Conservation (phyloP, 1,140 invertebrate genomes). For the Eumeta japonica region DNA sequence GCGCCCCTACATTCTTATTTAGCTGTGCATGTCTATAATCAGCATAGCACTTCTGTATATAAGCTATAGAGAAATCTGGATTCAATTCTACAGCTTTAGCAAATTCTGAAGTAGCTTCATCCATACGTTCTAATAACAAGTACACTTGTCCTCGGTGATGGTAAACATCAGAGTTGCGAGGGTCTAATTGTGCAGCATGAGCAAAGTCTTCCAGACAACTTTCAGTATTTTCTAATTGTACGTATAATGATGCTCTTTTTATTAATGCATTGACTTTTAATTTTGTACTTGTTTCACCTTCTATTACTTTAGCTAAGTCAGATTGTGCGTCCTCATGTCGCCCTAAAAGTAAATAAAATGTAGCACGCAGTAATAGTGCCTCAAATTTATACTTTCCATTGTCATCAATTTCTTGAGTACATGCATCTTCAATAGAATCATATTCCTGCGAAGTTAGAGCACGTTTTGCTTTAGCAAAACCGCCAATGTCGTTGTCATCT, state of each 20-base stretch:
- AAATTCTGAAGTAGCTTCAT: conserved; percentile 80
- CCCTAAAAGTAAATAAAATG: conserved; percentile 78
- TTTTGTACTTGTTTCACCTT: conserved; percentile 58
- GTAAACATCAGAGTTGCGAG: conserved; percentile 82
- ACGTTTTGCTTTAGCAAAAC: conserved; percentile 66
- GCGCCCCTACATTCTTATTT: conserved; percentile 55
- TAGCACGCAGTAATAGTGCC: conserved; percentile 75
- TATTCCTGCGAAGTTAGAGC: conserved; percentile 71
- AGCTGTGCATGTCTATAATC: conserved; percentile 74
- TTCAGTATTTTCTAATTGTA: conserved; percentile 74
- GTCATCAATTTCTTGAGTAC: conserved; percentile 74
- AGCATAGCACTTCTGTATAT: conserved; percentile 85
- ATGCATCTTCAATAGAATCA: conserved; percentile 75
- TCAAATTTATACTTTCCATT: conserved; percentile 59
- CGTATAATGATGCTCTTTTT: conserved; percentile 79
- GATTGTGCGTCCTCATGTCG: conserved; percentile 67
- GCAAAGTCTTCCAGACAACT: conserved; percentile 77
- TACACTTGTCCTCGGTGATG: conserved; percentile 74
- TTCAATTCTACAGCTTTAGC: conserved; percentile 78
- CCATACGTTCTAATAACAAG: conserved; percentile 75
- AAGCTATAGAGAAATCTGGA: conserved; percentile 78
- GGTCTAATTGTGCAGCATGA: conserved; percentile 70
- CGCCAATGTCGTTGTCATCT: conserved; percentile 44
- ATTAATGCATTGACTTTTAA: conserved; percentile 85
- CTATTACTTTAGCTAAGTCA: conserved; percentile 70